These are phyloP conservation scores for Tringa solitaria DNA, from an alignment of 2,113 vertebrate genomes.

Conservation along the genomic window DNA sequence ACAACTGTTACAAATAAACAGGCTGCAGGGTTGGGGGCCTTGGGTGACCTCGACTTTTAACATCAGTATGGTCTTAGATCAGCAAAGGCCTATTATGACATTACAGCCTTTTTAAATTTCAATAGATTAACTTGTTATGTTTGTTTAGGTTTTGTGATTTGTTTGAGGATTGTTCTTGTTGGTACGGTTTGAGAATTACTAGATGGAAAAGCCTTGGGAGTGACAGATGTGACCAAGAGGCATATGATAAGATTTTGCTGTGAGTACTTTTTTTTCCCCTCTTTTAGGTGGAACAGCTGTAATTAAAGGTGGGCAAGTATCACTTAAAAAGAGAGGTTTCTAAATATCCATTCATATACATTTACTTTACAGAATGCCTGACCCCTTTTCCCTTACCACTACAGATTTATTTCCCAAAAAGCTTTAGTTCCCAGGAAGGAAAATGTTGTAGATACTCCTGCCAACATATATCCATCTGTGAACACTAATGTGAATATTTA, in stretches of 20 bases:
- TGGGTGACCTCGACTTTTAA: background rate
- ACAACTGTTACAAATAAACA: background rate
- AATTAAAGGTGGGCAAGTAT: background rate
- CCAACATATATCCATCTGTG: slow-evolving; percentile 41
- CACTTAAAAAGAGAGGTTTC: background rate
- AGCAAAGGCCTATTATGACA: background rate
- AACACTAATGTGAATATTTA: slow-evolving; percentile 34
- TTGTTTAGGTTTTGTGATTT: background rate
- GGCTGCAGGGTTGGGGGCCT: background rate
- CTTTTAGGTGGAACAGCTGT: background rate
- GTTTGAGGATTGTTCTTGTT: background rate
- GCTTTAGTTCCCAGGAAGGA: background rate
- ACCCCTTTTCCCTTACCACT: background rate
- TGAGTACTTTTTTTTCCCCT: background rate
- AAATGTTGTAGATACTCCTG: slow-evolving; percentile 26
- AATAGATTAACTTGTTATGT: background rate
- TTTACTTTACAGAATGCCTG: background rate
- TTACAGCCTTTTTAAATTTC: background rate
- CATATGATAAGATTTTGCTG: background rate
- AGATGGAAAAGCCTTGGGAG: background rate
- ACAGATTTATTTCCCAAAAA: slow-evolving; percentile 26
- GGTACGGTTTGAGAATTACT: background rate
- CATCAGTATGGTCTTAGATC: background rate
- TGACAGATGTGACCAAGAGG: background rate
- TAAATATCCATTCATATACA: background rate